A percentile compares a stretch with the other conserved stretches of the same genome.
Evolutionary conservation across 2,888 invertebrate genomes (phyloP).

Genomic region (Papilio gigon): DNA sequence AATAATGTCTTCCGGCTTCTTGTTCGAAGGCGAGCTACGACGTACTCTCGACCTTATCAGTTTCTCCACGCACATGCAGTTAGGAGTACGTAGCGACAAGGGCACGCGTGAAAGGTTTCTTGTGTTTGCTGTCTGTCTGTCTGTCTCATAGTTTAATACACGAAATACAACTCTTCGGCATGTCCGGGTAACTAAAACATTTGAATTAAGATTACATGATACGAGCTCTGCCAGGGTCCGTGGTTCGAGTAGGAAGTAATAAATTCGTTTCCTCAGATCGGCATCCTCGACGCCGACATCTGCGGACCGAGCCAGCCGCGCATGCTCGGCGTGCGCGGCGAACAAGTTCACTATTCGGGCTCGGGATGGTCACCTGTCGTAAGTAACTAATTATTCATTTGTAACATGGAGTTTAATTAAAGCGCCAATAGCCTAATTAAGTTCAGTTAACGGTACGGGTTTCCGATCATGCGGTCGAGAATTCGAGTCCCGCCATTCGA

Average conservation of each 20-base stretch:
- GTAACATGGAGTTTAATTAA: no score
- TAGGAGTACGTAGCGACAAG: neutral
- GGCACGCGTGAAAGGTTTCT: neutral
- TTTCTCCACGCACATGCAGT: neutral
- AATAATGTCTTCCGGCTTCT: neutral
- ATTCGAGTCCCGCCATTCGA: no score
- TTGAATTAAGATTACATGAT: no score
- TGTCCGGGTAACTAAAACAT: no score
- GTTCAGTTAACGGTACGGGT: no score
- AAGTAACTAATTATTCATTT: slow-evolving; percentile 60
- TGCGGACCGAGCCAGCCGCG: slow-evolving; percentile 99
- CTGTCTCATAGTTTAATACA: neutral
- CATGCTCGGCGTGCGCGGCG: slow-evolving; percentile 94
- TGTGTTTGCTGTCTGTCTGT: neutral
- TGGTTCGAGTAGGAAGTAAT: neutral
- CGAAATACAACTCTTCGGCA: no score
- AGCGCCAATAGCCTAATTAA: no score
- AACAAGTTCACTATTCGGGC: slow-evolving; percentile 97
- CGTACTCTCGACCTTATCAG: neutral
- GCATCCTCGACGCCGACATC: slow-evolving; percentile 97
- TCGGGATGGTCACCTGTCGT: slow-evolving; percentile 98
- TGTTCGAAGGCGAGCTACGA: neutral
- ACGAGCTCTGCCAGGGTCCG: no score
- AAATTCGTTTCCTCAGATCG: slow-evolving; percentile 84
- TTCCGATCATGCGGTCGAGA: no score